phyloP scores from a whole-genome alignment of 2,113 vertebrate genomes.

The Melanocharis versteri region DNA sequence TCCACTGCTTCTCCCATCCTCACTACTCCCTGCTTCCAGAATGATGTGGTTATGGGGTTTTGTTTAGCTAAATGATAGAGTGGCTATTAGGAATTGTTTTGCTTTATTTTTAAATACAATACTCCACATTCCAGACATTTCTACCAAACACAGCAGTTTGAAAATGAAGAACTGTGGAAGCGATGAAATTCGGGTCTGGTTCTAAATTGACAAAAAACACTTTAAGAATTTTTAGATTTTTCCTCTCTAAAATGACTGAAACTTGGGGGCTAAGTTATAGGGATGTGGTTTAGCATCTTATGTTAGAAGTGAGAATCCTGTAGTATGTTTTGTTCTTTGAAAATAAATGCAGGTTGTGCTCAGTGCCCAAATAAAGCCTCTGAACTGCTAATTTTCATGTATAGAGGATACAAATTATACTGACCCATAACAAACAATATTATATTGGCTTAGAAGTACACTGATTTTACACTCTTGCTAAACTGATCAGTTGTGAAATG shows the following conservation, averaged over 20 bases:
- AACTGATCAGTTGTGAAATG: background rate
- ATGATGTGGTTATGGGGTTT: background rate
- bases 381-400: background rate
- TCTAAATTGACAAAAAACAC: background rate
- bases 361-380: background rate
- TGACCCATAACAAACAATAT: background rate
- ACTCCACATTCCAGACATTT: slow-evolving; percentile 27
- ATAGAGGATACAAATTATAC: background rate
- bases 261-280: background rate
- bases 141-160: background rate
- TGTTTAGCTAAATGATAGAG: background rate
- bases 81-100: background rate
- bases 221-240: background rate
- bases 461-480: background rate
- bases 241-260: background rate
- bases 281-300: background rate
- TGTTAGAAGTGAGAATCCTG: background rate
- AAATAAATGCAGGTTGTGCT: background rate
- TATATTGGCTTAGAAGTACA: background rate
- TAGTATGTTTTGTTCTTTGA: background rate
- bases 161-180: background rate
- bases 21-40: background rate
- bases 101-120: slow-evolving; percentile 37
- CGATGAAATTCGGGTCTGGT: background rate
- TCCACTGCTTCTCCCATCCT: background rate